These are phyloP conservation scores for Rhadinocentrus ornatus DNA, from an alignment of 2,797 vertebrate genomes.

Conservation along the genomic window DNA sequence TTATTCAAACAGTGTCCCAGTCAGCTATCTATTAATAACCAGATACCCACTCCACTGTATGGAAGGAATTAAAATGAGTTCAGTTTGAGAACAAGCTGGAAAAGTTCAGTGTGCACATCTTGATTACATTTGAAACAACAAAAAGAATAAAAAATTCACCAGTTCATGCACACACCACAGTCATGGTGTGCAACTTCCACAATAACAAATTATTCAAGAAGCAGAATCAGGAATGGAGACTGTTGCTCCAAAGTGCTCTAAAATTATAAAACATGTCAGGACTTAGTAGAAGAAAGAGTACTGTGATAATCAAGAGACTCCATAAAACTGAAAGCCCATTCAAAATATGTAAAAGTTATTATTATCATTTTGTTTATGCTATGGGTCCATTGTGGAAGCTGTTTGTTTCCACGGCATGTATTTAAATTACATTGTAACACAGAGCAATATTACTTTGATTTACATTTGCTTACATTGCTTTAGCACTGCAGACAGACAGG, in stretches of 20 bases:
- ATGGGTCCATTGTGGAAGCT: background rate
- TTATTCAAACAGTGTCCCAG: conserved; percentile 14
- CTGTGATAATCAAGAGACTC: conserved; percentile 12
- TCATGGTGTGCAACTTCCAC: background rate
- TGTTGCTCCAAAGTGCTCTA: conserved; percentile 13
- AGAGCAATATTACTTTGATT: conserved; percentile 38
- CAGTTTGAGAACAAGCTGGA: conserved; percentile 19
- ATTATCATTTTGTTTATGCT: background rate
- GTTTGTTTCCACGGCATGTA: conserved; percentile 14
- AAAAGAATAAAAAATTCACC: background rate
- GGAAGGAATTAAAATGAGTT: conserved; percentile 33
- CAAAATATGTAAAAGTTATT: conserved; percentile 5
- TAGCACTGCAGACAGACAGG: conserved; percentile 35
- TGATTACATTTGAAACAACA: conserved; percentile 30
- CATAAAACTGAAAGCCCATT: conserved; percentile 1
- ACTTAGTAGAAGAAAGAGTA: background rate
- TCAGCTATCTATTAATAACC: conserved; percentile 43
- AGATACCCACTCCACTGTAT: conserved; percentile 19
- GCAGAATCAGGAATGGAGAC: conserved; percentile 32
- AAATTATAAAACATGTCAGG: conserved; percentile 11
- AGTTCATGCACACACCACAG: conserved; percentile 10
- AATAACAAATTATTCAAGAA: conserved; percentile 30
- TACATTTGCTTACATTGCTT: conserved; percentile 39
- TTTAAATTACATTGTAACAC: conserved; percentile 10
- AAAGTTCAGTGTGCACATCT: conserved; percentile 22